Conservation (phyloP, 2,797 vertebrate species). For the Anolis apletophallus region DNA sequence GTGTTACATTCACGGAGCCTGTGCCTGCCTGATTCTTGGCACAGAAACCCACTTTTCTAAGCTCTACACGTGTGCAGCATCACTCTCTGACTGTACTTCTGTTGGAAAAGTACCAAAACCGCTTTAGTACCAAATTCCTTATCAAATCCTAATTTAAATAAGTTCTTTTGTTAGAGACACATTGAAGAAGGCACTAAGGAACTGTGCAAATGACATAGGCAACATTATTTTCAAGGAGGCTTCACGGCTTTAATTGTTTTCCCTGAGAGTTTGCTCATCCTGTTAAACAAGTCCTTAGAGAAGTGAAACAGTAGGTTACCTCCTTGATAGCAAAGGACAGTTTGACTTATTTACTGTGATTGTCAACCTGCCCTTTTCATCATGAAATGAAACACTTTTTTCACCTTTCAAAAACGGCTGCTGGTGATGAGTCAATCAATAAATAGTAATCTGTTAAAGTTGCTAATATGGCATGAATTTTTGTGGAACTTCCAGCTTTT, state of each 20-base stretch:
- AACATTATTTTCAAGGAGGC: conserved; percentile 77
- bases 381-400: conserved; percentile 66
- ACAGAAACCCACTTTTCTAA: too few relatives aligned
- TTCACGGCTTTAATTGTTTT: conserved; percentile 79
- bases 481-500: conserved; percentile 51
- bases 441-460: conserved; percentile 58
- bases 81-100: too few relatives aligned
- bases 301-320: conserved; percentile 74
- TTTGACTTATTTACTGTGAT: conserved; percentile 74
- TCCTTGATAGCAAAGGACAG: conserved; percentile 74
- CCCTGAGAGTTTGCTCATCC: conserved; percentile 68
- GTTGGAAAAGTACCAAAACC: too few relatives aligned
- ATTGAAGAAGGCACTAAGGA: conserved; percentile 72
- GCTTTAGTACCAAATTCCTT: conserved; percentile 42
- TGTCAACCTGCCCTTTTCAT: conserved; percentile 69
- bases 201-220: conserved; percentile 67
- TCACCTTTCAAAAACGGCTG: conserved; percentile 65
- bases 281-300: conserved; percentile 79
- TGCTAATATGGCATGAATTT: conserved; percentile 59
- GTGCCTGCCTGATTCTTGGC: too few relatives aligned
- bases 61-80: too few relatives aligned
- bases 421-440: conserved; percentile 62
- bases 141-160: conserved; percentile 67
- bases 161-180: conserved; percentile 61
- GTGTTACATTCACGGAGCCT: too few relatives aligned